Conservation (phyloP, 2,888 invertebrate genomes). For the Allacma fusca region DNA sequence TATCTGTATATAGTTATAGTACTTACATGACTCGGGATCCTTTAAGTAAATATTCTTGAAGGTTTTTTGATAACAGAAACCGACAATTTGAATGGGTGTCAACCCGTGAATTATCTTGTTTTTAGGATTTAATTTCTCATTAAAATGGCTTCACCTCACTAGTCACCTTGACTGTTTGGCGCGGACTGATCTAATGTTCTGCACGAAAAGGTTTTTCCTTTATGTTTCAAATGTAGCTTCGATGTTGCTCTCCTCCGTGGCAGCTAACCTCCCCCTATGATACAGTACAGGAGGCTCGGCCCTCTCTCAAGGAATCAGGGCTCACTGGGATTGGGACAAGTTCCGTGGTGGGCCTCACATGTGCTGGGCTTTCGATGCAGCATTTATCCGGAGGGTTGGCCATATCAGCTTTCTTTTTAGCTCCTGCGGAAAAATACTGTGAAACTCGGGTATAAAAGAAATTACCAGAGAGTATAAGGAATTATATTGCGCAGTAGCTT, state of each 20-base stretch:
- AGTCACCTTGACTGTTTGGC: conserved; percentile 23
- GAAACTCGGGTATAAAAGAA: conserved; percentile 23
- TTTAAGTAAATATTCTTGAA: neutral
- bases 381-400: conserved; percentile 18
- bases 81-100: conserved; percentile 6
- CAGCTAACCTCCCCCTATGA: neutral
- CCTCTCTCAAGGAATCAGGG: neutral
- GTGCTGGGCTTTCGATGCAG: neutral
- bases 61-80: conserved; percentile 2
- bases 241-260: neutral
- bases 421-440: conserved; percentile 31
- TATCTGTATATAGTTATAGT: no score
- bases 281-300: neutral
- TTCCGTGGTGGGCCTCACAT: neutral
- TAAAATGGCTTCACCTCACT: conserved; percentile 22
- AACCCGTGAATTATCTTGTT: conserved; percentile 12
- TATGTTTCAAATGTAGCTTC: neutral
- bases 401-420: conserved; percentile 22
- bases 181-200: conserved; percentile 26
- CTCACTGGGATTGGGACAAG: neutral
- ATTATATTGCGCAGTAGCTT: conserved; percentile 32
- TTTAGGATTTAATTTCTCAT: conserved; percentile 17
- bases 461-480: conserved; percentile 23
- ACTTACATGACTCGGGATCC: conserved; percentile 10
- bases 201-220: conserved; percentile 13